Conservation (phyloP, 2,797 vertebrate genomes). For the Trachurus trachurus region DNA sequence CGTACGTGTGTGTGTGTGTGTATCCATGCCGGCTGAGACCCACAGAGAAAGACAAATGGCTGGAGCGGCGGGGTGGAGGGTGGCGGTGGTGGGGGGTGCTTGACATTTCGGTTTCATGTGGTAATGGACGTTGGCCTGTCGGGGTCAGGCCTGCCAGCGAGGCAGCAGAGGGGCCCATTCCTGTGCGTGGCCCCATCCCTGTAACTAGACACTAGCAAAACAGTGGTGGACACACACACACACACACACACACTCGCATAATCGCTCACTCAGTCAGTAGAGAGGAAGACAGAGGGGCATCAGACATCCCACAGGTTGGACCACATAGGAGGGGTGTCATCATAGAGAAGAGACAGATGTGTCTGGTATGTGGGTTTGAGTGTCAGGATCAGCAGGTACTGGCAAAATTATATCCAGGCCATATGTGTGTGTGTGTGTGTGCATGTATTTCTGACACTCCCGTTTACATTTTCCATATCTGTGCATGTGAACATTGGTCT, state of each 20-base stretch:
- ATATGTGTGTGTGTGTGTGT: background rate
- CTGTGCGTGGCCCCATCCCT: slow-evolving; percentile 66
- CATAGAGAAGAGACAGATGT: slow-evolving; percentile 71
- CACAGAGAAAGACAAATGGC: slow-evolving; percentile 84
- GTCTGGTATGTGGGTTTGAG: slow-evolving; percentile 57
- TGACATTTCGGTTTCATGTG: slow-evolving; percentile 83
- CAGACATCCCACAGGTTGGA: slow-evolving; percentile 72
- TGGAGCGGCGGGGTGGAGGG: slow-evolving; percentile 49
- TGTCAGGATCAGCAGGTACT: slow-evolving; percentile 34
- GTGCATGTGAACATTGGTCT: slow-evolving; percentile 23
- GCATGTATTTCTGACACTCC: slow-evolving; percentile 6
- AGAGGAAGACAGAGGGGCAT: slow-evolving; percentile 63
- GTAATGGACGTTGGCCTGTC: slow-evolving; percentile 84
- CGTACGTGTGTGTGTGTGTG: slow-evolving; percentile 16
- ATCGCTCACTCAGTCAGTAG: slow-evolving; percentile 66
- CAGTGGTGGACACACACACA: slow-evolving; percentile 57
- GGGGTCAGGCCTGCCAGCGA: slow-evolving; percentile 78
- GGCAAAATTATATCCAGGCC: slow-evolving; percentile 13
- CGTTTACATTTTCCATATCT: slow-evolving; percentile 5
- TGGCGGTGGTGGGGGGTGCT: slow-evolving; percentile 58
- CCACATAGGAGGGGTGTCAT: slow-evolving; percentile 73
- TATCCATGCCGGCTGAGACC: slow-evolving; percentile 58
- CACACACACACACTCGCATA: slow-evolving; percentile 50
- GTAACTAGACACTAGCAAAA: slow-evolving; percentile 84
- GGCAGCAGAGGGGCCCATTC: slow-evolving; percentile 76